Evolutionary conservation across 2,113 vertebrate species (phyloP).

Genomic region (Lamprologus callipterus): DNA sequence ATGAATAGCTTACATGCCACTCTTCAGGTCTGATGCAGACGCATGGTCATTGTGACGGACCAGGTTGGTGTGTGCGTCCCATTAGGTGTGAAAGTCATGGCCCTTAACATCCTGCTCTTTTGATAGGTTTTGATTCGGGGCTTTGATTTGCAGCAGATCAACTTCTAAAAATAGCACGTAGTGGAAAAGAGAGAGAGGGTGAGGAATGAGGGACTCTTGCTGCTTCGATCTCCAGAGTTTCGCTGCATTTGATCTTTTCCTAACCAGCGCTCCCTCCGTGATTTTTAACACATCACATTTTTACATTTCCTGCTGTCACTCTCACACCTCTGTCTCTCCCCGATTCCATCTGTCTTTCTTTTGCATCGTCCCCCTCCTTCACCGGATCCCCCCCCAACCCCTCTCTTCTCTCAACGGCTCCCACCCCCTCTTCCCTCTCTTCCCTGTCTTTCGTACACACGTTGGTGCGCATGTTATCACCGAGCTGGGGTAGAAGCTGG

Average conservation of each 20-base stretch:
- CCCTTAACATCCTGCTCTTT: conserved; percentile 45
- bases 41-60: conserved; percentile 3
- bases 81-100: conserved; percentile 40
- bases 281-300: conserved; percentile 28
- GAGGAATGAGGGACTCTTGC: conserved; percentile 12
- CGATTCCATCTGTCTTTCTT: conserved; percentile 23
- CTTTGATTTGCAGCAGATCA: conserved; percentile 55
- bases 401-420: background rate
- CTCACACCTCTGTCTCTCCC: conserved; percentile 22
- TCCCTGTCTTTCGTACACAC: conserved; percentile 18
- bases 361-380: background rate
- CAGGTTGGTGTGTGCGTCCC: background rate
- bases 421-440: background rate
- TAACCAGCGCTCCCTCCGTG: background rate
- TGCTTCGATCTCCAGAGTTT: conserved; percentile 31
- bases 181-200: background rate
- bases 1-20: conserved; percentile 24
- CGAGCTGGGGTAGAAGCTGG: background rate
- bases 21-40: conserved; percentile 5
- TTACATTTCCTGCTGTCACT: conserved; percentile 14
- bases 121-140: conserved; percentile 51
- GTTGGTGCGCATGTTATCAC: conserved; percentile 8
- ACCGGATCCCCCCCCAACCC: background rate
- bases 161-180: conserved; percentile 66
- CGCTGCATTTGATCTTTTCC: conserved; percentile 25